These are phyloP conservation scores for Cavia porcellus DNA, from an alignment of 2,113 vertebrate genomes.

Conservation along the genomic window DNA sequence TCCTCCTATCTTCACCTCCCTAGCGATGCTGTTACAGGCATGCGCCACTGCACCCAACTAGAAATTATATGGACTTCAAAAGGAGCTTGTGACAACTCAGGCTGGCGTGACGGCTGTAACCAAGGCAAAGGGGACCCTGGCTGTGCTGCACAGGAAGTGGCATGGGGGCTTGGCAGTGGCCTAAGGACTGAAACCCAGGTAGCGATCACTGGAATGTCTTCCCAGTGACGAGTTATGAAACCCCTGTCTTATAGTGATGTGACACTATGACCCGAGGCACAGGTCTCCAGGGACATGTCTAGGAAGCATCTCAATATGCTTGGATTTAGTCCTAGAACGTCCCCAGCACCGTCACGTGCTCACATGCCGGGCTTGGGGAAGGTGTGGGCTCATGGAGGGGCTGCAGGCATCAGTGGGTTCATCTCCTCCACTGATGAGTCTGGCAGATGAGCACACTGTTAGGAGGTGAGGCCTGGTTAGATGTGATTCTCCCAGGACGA, in stretches of 20 bases:
- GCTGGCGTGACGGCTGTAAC: neutral
- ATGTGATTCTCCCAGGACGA: neutral
- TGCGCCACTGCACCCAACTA: neutral
- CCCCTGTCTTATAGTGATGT: neutral
- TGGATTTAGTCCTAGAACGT: neutral
- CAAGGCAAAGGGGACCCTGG: neutral
- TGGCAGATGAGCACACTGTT: neutral
- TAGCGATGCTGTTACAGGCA: neutral
- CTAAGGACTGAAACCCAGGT: neutral
- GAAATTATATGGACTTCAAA: neutral
- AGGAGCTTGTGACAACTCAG: neutral
- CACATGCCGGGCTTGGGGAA: neutral
- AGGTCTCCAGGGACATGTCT: neutral
- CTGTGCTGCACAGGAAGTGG: neutral
- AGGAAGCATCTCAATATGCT: neutral
- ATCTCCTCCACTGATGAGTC: too few relatives aligned
- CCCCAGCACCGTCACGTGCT: neutral
- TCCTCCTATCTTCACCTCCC: neutral
- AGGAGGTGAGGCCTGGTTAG: neutral
- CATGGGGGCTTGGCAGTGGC: neutral
- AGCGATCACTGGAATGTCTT: neutral
- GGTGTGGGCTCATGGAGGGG: neutral
- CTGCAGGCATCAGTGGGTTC: neutral
- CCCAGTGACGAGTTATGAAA: neutral
- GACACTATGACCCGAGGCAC: too few relatives aligned